Percentiles rank a stretch among this genome's conserved stretches.
phyloP scores from a whole-genome alignment of 2,797 vertebrate genomes.

The Phoeniculus purpureus region DNA sequence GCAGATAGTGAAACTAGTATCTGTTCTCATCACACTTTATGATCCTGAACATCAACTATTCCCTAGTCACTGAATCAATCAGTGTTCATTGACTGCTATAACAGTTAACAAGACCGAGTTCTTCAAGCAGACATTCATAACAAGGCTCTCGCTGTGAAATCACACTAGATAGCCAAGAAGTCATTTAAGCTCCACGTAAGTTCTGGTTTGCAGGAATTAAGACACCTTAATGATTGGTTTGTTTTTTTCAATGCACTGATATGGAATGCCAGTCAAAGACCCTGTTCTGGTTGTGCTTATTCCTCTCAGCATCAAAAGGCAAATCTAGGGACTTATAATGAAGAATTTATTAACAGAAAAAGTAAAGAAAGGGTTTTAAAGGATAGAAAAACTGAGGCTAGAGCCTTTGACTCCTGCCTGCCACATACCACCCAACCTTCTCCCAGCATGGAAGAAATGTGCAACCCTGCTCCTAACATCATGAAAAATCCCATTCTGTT shows the following conservation, averaged over 20 bases:
- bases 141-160: neutral
- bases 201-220: neutral
- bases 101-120: neutral
- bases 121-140: neutral
- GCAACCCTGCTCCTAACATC: no score
- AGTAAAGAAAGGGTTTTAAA: no score
- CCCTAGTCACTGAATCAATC: slow-evolving; percentile 9
- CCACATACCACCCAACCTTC: no score
- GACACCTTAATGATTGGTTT: neutral
- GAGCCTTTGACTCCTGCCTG: no score
- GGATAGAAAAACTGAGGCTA: no score
- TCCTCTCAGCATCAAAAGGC: no score
- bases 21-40: slow-evolving; percentile 22
- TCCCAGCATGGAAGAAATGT: no score
- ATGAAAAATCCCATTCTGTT: no score
- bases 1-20: slow-evolving; percentile 15
- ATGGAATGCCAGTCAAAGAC: neutral
- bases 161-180: neutral
- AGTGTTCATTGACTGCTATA: slow-evolving; percentile 20
- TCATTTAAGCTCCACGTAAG: slow-evolving; percentile 1
- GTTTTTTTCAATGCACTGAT: neutral
- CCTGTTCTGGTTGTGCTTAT: no score
- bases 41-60: slow-evolving; percentile 32
- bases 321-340: no score
- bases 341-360: no score